Conservation (phyloP, 1,140 invertebrate genomes). For the Mamestra configurata region DNA sequence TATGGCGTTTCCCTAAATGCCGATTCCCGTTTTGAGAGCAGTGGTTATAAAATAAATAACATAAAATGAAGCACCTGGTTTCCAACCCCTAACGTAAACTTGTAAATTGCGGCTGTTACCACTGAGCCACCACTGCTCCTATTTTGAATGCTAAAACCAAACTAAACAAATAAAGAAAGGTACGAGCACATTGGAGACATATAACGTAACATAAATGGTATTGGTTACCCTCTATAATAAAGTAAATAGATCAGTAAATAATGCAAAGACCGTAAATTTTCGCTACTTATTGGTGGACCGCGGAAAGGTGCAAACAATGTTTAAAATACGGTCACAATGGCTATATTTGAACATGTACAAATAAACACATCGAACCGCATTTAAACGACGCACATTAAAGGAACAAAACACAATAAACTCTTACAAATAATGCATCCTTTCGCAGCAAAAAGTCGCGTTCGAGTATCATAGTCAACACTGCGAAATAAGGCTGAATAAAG, state of each 20-base stretch:
- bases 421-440: conserved; percentile 14
- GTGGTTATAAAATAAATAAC: too few relatives aligned
- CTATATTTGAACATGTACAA: conserved; percentile 15
- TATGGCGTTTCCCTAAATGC: too few relatives aligned
- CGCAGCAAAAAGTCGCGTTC: not conserved
- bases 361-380: conserved; percentile 4
- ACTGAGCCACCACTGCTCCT: too few relatives aligned
- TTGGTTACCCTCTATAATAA: not conserved
- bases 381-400: conserved; percentile 14
- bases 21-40: too few relatives aligned
- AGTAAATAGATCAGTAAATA: not conserved
- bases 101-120: too few relatives aligned
- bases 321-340: not conserved
- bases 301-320: conserved; percentile 14
- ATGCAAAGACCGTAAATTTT: not conserved
- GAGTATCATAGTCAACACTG: conserved; percentile 30
- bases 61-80: too few relatives aligned
- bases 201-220: not conserved
- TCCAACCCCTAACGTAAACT: too few relatives aligned
- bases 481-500: conserved; percentile 57
- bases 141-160: too few relatives aligned
- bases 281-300: not conserved
- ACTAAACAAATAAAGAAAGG: not conserved
- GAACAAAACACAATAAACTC: conserved; percentile 6
- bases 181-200: not conserved